phyloP scores from a whole-genome alignment of 2,113 vertebrate species.

The Papio anubis region DNA sequence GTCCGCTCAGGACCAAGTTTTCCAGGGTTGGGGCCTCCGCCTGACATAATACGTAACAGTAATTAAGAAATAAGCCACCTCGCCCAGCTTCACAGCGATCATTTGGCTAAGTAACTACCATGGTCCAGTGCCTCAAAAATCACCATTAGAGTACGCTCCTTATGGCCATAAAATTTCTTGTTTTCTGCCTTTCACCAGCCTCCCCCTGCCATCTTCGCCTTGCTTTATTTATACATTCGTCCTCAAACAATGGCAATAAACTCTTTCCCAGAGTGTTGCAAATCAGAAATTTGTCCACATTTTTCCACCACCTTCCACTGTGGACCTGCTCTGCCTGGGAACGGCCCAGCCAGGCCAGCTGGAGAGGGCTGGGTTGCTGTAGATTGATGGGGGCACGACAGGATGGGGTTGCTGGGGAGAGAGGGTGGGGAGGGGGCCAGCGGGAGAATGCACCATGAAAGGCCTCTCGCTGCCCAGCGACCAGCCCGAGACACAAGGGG shows the following conservation, averaged over 20 bases:
- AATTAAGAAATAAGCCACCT: conserved; percentile 96
- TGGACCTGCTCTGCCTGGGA: conserved; percentile 82
- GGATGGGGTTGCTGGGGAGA: conserved; percentile 66
- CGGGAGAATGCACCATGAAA: conserved; percentile 73
- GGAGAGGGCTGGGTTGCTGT: conserved; percentile 65
- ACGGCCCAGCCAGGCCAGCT: conserved; percentile 79
- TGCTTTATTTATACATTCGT: conserved; percentile 95
- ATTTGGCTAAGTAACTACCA: conserved; percentile 94
- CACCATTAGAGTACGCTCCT: conserved; percentile 97
- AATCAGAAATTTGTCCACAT: conserved; percentile 98
- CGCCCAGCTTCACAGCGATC: conserved; percentile 90
- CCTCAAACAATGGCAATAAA: conserved; percentile 94
- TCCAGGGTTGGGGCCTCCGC: conserved; percentile 86
- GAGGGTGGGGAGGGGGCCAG: conserved; percentile 57
- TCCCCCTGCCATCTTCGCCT: conserved; percentile 93
- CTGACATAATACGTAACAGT: conserved; percentile 94
- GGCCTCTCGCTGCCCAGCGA: conserved; percentile 61
- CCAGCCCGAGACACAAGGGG: not conserved
- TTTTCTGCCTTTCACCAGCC: conserved; percentile 98
- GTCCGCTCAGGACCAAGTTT: conserved; percentile 88
- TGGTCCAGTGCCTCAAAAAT: conserved; percentile 98
- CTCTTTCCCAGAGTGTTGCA: conserved; percentile 95
- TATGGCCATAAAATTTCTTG: conserved; percentile 98
- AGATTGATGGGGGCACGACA: conserved; percentile 80
- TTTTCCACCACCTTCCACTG: conserved; percentile 90